Evolutionary conservation across 1,140 invertebrate genomes (phyloP), one percentile per base, ranked within the genome.

Genomic region (Lysiphlebus fabarum): DNA sequence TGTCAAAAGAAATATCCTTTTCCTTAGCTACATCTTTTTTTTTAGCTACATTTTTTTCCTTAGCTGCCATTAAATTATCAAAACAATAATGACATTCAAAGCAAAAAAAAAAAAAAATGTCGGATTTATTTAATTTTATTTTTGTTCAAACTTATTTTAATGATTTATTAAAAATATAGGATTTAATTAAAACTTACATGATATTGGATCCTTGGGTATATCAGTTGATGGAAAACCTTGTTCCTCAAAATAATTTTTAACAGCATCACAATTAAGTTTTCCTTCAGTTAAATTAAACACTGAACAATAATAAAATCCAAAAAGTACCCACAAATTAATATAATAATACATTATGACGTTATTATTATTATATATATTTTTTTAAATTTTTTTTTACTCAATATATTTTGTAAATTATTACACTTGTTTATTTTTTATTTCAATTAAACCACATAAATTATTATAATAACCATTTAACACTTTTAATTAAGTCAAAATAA

Each of bases 141-240:
- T n/a, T n/a, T n/a, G n/a, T n/a, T n/a, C n/a, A n/a, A n/a, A n/a
- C n/a, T n/a, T n/a, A n/a, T n/a, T n/a, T n/a, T n/a, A n/a, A n/a
- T n/a, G n/a, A n/a, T n/a, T n/a, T n/a, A 48, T 26, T 48, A 8
- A 48, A 26, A 26, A 8, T n/a, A 48, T 26, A 3, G 8, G 33
- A 48, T 10, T 50, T 50, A 7, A 33, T 44, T 47, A 56, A 7
- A 45, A 68, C 75, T 78, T 60, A 79, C 77, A 78, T 70, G 75
- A 72, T 34, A 78, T 68, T 6, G 76, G 71, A 38, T 76, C 75
- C 61, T 74, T 76, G 6, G 77, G 77, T 65, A 79, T 78, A 14
- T 79, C 75, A 51, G 66, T 73, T 45, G 69, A 61, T 41, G 76
- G 74, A 67, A 79, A 78, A 10, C 76, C 76, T 49, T 77, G 67